Percentiles rank a stretch among this genome's conserved stretches.
Evolutionary conservation across 2,113 vertebrate species (phyloP).

Genomic region (Antechinus stuartii): DNA sequence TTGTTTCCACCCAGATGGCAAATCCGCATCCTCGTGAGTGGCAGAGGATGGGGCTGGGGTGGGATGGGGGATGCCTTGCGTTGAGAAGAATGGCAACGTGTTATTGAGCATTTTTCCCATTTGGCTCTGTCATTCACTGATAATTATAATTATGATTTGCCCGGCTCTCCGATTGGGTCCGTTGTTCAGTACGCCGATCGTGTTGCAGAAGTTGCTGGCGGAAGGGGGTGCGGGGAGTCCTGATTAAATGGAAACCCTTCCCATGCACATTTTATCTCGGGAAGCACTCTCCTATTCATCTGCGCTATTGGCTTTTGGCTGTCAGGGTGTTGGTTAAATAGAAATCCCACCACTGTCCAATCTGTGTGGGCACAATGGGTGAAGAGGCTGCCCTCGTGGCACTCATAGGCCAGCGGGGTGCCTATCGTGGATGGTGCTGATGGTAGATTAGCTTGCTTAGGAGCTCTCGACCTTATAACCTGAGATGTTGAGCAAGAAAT

Average conservation of each 20-base stretch:
- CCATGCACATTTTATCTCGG: neutral
- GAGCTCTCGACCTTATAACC: neutral
- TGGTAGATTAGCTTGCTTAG: neutral
- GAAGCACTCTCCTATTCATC: neutral
- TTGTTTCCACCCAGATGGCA: neutral
- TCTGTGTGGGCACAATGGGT: neutral
- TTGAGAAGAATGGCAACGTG: fast-evolving
- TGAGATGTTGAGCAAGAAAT: neutral
- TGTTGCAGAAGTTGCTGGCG: neutral
- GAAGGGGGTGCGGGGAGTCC: neutral
- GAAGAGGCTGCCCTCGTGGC: neutral
- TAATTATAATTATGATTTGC: neutral
- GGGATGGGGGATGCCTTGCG: neutral
- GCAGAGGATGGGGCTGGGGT: neutral
- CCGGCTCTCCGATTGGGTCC: fast-evolving
- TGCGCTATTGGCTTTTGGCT: neutral
- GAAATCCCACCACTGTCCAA: fast-evolving
- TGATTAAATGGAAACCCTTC: neutral
- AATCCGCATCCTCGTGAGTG: fast-evolving
- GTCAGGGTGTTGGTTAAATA: neutral
- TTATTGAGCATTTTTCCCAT: neutral
- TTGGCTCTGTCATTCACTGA: fast-evolving
- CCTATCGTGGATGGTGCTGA: neutral
- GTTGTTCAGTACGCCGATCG: neutral
- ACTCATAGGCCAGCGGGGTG: neutral